Evolutionary conservation across 2,888 invertebrate species (phyloP).

Genomic region (Ornithoptera priamus): DNA sequence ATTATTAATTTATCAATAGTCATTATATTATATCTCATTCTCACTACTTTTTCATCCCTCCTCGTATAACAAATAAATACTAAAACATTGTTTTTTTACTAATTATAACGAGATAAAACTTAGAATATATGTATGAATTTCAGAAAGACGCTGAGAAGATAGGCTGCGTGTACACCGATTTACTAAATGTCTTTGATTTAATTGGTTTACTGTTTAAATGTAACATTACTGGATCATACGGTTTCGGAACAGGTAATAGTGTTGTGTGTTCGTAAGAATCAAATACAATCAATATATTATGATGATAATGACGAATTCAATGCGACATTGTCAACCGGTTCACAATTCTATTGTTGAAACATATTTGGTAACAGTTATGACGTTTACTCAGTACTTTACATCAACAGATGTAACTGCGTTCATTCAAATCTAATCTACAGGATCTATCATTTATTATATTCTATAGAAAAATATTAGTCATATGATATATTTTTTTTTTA

Average conservation of each 20-base stretch:
- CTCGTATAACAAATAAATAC: no score
- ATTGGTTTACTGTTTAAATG: background rate
- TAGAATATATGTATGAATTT: background rate
- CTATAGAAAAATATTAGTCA: no score
- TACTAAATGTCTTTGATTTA: background rate
- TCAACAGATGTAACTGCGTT: conserved; percentile 6
- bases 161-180: background rate
- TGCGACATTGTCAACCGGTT: conserved; percentile 21
- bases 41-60: no score
- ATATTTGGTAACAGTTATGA: conserved; percentile 28
- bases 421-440: background rate
- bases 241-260: background rate
- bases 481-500: no score
- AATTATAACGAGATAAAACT: background rate
- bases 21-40: no score
- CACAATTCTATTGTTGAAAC: conserved; percentile 26
- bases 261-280: background rate
- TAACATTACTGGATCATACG: background rate
- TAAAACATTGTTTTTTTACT: background rate
- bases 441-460: background rate
- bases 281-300: conserved; percentile 8
- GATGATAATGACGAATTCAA: conserved; percentile 3
- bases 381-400: background rate
- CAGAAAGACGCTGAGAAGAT: background rate
- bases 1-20: no score